Evolutionary conservation across 2,113 vertebrate species (phyloP).

Genomic region (Climacteris rufus): DNA sequence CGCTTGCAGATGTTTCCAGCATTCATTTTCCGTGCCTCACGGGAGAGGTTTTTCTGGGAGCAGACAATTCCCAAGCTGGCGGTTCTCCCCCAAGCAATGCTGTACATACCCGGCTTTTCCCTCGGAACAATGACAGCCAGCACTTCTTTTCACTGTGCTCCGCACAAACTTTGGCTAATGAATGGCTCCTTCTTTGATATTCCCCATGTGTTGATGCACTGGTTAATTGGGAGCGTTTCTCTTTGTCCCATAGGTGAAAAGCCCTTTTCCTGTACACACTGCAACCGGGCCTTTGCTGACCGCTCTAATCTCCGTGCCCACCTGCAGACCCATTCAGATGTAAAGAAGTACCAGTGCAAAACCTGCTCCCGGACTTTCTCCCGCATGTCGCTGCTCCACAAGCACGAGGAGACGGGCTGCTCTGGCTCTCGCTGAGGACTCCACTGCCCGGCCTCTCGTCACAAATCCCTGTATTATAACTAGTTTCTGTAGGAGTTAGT

Average conservation of each 20-base stretch:
- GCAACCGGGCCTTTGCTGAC: slow-evolving; percentile 93
- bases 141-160: slow-evolving; percentile 22
- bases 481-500: slow-evolving; percentile 59
- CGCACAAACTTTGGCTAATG: slow-evolving; percentile 20
- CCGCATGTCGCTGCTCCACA: slow-evolving; percentile 96
- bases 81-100: neutral
- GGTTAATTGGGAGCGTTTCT: slow-evolving; percentile 57
- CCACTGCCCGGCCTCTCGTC: neutral
- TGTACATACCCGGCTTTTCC: neutral
- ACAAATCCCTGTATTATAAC: neutral
- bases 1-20: neutral
- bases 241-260: slow-evolving; percentile 83
- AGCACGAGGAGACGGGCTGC: slow-evolving; percentile 88
- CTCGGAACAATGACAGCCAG: neutral
- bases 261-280: slow-evolving; percentile 94
- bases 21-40: neutral
- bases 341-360: slow-evolving; percentile 96
- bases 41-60: neutral
- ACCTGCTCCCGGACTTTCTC: slow-evolving; percentile 95
- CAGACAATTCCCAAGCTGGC: neutral
- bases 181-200: slow-evolving; percentile 38
- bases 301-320: slow-evolving; percentile 96
- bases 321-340: slow-evolving; percentile 96
- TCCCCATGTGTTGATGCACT: neutral
- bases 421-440: slow-evolving; percentile 75